Conservation (phyloP, 2,797 vertebrate species). For the Hoplostethus atlanticus region DNA sequence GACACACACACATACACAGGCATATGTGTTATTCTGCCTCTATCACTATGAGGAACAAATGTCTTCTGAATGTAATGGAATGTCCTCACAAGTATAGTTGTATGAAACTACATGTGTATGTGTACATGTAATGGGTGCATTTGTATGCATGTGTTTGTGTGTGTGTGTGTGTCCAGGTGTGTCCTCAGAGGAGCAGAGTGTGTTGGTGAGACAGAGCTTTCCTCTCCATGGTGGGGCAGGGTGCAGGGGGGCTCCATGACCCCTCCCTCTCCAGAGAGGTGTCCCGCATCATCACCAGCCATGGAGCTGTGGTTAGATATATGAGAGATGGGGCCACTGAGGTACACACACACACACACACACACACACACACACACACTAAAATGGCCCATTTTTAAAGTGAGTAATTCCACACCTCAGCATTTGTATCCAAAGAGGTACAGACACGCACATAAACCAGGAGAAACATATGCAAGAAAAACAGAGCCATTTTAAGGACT, state of each 20-base stretch:
- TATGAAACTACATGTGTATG: neutral
- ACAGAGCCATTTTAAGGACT: too few relatives aligned
- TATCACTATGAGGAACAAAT: neutral
- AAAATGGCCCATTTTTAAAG: too few relatives aligned
- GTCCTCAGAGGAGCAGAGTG: conserved; percentile 50
- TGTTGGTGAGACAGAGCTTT: conserved; percentile 89
- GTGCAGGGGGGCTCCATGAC: conserved; percentile 38
- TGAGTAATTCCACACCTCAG: too few relatives aligned
- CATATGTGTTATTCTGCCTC: neutral
- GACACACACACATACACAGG: neutral
- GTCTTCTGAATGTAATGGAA: neutral
- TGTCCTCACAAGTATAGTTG: neutral
- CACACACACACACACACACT: neutral
- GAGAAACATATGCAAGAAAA: too few relatives aligned
- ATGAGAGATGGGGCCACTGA: conserved; percentile 90
- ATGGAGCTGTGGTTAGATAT: conserved; percentile 90
- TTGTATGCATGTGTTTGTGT: conserved; percentile 12
- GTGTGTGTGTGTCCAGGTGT: conserved; percentile 42
- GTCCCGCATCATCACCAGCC: conserved; percentile 87
- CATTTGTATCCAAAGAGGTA: too few relatives aligned
- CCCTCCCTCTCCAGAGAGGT: conserved; percentile 76
- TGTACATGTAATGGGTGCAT: neutral
- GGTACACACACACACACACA: conserved; percentile 75
- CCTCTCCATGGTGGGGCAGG: conserved; percentile 64
- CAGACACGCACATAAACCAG: neutral